A percentile compares a stretch with the other conserved stretches of the same genome.
Evolutionary conservation across 2,888 invertebrate species (phyloP).

Genomic region (Tortricodes alternella): DNA sequence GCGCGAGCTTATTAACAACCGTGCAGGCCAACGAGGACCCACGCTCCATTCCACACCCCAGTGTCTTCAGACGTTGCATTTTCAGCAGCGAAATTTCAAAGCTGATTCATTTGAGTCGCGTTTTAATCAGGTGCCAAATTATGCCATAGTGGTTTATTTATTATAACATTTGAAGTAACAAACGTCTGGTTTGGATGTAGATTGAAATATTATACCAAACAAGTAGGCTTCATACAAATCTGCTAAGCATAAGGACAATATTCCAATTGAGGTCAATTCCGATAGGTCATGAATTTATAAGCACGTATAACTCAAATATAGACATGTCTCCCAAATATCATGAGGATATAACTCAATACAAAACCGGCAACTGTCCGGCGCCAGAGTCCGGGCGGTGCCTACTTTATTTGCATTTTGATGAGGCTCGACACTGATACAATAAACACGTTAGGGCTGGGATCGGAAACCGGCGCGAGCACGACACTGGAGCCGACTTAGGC

Average conservation of each 20-base stretch:
- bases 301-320: conserved; percentile 33
- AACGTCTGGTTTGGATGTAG: no score
- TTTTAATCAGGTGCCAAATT: neutral
- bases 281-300: neutral
- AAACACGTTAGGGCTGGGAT: conserved; percentile 65
- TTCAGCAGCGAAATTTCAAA: conserved; percentile 3
- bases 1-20: conserved; percentile 67
- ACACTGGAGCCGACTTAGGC: conserved; percentile 47
- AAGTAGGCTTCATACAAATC: no score
- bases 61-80: conserved; percentile 34
- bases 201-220: no score
- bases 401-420: conserved; percentile 82
- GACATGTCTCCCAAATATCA: conserved; percentile 42
- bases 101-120: neutral
- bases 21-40: conserved; percentile 31
- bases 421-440: conserved; percentile 80
- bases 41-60: conserved; percentile 45
- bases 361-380: conserved; percentile 69
- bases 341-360: conserved; percentile 74
- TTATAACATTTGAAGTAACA: no score
- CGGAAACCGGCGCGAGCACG: conserved; percentile 37
- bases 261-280: neutral
- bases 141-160: no score
- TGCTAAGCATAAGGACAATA: neutral
- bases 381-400: conserved; percentile 48